Conservation (phyloP, 2,113 vertebrate genomes). For the Anarrhichthys ocellatus region DNA sequence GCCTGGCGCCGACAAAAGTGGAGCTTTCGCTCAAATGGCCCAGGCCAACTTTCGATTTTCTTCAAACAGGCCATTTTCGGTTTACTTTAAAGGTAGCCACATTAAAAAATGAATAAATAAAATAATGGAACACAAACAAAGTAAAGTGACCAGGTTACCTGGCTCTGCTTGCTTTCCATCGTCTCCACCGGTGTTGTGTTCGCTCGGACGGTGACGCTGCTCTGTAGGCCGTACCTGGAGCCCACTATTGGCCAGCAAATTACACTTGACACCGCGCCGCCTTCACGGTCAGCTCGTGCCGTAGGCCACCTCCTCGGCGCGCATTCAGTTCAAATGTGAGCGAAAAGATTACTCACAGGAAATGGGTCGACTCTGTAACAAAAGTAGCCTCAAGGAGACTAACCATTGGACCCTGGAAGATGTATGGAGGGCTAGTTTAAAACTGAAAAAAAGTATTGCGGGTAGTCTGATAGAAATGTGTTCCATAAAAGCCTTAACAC, state of each 20-base stretch:
- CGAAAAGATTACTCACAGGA: neutral
- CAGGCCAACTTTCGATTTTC: accelerated
- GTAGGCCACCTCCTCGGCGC: neutral
- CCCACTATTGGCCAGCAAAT: neutral
- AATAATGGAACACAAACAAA: neutral
- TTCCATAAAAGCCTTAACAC: neutral
- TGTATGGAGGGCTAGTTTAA: neutral
- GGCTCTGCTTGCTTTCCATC: constrained; percentile 28
- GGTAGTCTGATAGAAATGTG: neutral
- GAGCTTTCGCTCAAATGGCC: neutral
- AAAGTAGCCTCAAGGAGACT: neutral
- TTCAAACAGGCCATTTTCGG: neutral
- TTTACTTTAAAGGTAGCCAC: too few species aligned
- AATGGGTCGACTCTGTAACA: neutral
- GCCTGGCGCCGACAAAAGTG: neutral
- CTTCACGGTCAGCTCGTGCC: neutral
- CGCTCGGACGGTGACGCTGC: neutral
- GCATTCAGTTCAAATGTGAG: neutral
- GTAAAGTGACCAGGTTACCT: constrained; percentile 23
- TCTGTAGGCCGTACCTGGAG: neutral
- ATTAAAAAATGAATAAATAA: neutral
- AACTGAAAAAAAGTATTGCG: neutral
- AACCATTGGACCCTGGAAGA: neutral
- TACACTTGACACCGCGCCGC: neutral
- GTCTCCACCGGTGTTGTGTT: neutral